Percentiles rank a stretch among this genome's conserved stretches.
These are phyloP conservation scores for Semotilus atromaculatus DNA, from an alignment of 2,797 vertebrate species.

Conservation along the genomic window DNA sequence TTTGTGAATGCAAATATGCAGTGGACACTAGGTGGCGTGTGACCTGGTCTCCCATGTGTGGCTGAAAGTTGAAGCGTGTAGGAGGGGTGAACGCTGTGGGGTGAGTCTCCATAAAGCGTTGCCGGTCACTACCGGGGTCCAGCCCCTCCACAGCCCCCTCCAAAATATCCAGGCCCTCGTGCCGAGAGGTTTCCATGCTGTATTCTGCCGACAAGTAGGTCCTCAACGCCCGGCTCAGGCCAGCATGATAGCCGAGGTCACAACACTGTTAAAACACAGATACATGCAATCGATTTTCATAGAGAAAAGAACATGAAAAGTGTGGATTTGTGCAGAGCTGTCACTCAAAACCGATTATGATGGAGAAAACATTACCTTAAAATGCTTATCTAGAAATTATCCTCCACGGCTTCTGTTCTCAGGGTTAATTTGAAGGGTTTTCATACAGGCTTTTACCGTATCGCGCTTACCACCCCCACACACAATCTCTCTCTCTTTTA, in stretches of 20 bases:
- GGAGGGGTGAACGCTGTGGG: constrained; percentile 96
- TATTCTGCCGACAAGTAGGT: constrained; percentile 96
- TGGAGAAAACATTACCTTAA: constrained; percentile 38
- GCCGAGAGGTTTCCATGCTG: constrained; percentile 93
- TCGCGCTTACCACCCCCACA: constrained; percentile 16
- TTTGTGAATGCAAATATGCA: background rate
- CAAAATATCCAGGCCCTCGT: constrained; percentile 93
- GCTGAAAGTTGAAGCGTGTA: constrained; percentile 92
- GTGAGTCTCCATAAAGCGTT: constrained; percentile 96
- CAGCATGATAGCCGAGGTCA: constrained; percentile 97
- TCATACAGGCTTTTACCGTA: constrained; percentile 40
- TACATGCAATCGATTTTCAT: background rate
- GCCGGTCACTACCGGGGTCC: constrained; percentile 92
- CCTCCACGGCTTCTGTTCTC: constrained; percentile 18
- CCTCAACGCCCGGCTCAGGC: constrained; percentile 91
- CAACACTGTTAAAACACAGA: constrained; percentile 84
- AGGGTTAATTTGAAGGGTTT: constrained; percentile 55
- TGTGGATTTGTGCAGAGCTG: constrained; percentile 8
- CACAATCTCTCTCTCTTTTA: constrained; percentile 12
- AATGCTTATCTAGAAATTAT: constrained; percentile 29
- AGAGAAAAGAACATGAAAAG: background rate
- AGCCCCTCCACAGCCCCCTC: constrained; percentile 95
- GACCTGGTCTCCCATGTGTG: constrained; percentile 96
- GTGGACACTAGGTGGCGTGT: constrained; percentile 60
- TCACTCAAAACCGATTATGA: constrained; percentile 39